phyloP scores from a whole-genome alignment of 2,113 vertebrate species.

The Genyomyrus donnyi region DNA sequence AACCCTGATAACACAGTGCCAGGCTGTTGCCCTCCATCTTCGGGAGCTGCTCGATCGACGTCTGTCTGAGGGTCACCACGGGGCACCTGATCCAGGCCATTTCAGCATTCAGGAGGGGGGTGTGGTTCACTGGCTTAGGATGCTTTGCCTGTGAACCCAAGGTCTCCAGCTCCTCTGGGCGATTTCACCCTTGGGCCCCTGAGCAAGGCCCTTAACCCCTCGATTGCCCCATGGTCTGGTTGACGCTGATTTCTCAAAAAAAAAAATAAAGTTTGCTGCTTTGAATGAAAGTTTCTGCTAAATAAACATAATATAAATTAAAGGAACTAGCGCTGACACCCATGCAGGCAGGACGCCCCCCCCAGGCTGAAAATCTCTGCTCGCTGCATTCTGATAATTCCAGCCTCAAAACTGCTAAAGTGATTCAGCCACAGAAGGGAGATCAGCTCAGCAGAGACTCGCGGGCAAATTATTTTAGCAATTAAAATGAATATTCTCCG shows the following conservation, averaged over 20 bases:
- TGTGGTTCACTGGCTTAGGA: background rate
- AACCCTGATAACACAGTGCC: background rate
- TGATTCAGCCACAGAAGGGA: background rate
- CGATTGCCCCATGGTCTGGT: background rate
- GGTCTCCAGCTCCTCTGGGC: background rate
- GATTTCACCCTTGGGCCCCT: background rate
- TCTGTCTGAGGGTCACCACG: background rate
- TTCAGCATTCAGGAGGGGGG: background rate
- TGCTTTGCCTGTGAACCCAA: background rate
- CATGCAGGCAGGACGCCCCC: background rate
- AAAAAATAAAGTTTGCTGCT: background rate
- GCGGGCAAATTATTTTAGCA: background rate
- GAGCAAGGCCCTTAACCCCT: background rate
- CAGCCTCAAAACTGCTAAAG: background rate
- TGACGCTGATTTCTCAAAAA: background rate
- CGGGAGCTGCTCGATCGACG: background rate
- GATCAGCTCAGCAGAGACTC: background rate
- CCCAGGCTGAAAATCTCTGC: background rate
- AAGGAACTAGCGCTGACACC: background rate
- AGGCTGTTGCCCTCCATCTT: background rate
- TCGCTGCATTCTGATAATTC: background rate
- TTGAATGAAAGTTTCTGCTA: background rate
- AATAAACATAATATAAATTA: background rate
- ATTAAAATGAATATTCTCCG: background rate
- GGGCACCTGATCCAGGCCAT: background rate